phyloP scores from a whole-genome alignment of 2,113 vertebrate genomes.

The Hydropotes inermis region DNA sequence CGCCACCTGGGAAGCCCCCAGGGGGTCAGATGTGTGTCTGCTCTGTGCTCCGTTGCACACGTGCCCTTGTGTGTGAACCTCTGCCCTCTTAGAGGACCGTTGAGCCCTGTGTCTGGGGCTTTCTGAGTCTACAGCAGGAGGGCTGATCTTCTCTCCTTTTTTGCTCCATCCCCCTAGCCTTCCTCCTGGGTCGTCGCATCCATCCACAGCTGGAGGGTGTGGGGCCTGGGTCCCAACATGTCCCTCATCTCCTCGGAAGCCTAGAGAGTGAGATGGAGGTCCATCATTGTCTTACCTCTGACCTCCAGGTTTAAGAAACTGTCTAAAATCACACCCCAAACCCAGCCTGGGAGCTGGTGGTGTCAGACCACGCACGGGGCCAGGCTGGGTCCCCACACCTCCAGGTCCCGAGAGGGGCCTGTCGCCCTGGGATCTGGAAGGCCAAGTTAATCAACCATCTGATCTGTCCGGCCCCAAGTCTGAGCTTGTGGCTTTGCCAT shows the following conservation, averaged over 20 bases:
- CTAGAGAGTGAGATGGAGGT: not conserved
- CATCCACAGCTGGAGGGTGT: rapidly evolving
- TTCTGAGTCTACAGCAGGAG: not conserved
- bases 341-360: no score
- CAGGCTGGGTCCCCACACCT: not conserved
- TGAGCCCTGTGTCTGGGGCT: not conserved
- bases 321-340: not conserved
- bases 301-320: not conserved
- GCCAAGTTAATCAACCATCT: not conserved
- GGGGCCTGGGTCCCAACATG: rapidly evolving
- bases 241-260: not conserved
- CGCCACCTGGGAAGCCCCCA: not conserved
- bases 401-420: not conserved
- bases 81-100: not conserved
- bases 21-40: not conserved
- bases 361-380: rapidly evolving
- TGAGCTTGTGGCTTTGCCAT: not conserved
- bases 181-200: not conserved
- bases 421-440: not conserved
- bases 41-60: not conserved
- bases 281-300: not conserved
- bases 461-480: not conserved
- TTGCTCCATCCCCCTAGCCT: rapidly evolving
- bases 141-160: not conserved
- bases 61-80: rapidly evolving